A percentile compares a stretch with the other conserved stretches of the same genome.
phyloP scores from a whole-genome alignment of 2,113 vertebrate genomes.

The Suncus etruscus region DNA sequence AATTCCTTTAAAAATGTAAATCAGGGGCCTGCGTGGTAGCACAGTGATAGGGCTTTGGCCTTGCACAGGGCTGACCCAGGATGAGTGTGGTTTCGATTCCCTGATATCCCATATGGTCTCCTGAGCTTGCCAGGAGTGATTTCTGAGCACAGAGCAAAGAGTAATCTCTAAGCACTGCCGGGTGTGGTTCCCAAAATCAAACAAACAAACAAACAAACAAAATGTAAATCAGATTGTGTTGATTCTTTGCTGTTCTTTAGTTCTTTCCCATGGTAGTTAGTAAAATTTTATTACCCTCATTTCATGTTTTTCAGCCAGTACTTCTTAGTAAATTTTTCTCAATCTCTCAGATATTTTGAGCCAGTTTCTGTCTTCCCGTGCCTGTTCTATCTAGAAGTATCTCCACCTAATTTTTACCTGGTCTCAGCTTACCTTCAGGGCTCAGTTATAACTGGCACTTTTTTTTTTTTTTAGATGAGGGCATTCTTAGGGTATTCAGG shows the following conservation, averaged over 20 bases:
- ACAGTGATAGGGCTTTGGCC: no score
- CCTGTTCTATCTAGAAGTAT: not conserved
- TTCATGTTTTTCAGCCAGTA: not conserved
- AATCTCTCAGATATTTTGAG: not conserved
- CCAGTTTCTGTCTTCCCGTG: not conserved
- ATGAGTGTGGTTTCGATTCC: no score
- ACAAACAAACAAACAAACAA: no score
- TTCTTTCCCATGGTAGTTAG: not conserved
- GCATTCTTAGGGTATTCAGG: no score
- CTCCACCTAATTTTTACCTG: not conserved
- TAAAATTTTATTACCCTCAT: not conserved
- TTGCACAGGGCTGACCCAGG: no score
- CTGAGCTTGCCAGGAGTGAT: no score
- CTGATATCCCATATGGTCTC: no score
- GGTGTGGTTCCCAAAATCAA: no score
- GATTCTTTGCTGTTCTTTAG: not conserved
- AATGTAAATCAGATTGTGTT: not conserved
- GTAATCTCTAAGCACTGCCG: no score
- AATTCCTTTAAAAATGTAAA: slow-evolving; percentile 4
- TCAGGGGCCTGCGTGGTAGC: no score
- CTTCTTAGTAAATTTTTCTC: not conserved
- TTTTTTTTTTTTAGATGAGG: not conserved
- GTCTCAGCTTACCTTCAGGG: not conserved
- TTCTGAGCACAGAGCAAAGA: no score
- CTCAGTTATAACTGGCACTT: slow-evolving; percentile 31